Percentiles rank a stretch among this genome's conserved stretches.
Evolutionary conservation across 1,140 invertebrate species (phyloP).

Genomic region (Ooceraea biroi): DNA sequence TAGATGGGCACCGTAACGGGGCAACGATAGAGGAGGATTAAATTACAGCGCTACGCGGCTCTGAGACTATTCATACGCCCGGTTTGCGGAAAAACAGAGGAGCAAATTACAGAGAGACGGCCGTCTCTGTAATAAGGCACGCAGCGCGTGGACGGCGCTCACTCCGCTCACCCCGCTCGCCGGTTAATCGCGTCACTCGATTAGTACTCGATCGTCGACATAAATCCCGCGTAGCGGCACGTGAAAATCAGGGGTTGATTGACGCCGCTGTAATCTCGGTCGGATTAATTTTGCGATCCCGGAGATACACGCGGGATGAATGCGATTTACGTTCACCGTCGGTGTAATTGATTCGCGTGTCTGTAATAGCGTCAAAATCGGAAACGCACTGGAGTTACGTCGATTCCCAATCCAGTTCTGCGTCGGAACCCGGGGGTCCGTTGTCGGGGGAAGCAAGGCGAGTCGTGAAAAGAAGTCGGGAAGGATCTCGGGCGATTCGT

Average conservation of each 20-base stretch:
- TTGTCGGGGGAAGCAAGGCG: neutral
- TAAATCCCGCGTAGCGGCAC: conserved; percentile 35
- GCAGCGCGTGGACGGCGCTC: conserved; percentile 14
- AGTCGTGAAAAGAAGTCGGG: neutral
- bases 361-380: neutral
- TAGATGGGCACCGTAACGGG: conserved; percentile 9
- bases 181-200: conserved; percentile 53
- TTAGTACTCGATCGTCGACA: conserved; percentile 40
- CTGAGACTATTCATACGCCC: conserved; percentile 35
- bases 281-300: conserved; percentile 33
- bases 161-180: neutral
- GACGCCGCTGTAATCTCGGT: conserved; percentile 15
- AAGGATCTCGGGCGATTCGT: conserved; percentile 5
- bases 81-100: conserved; percentile 37
- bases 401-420: neutral
- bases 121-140: conserved; percentile 56
- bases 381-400: neutral
- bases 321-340: conserved; percentile 11
- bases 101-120: conserved; percentile 43
- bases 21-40: conserved; percentile 47
- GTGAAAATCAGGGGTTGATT: conserved; percentile 38
- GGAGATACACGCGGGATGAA: conserved; percentile 14
- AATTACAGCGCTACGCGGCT: conserved; percentile 48
- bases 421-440: no score
- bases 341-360: neutral